Evolutionary conservation across 2,797 vertebrate species (phyloP).

Genomic region (Busarellus nigricollis): DNA sequence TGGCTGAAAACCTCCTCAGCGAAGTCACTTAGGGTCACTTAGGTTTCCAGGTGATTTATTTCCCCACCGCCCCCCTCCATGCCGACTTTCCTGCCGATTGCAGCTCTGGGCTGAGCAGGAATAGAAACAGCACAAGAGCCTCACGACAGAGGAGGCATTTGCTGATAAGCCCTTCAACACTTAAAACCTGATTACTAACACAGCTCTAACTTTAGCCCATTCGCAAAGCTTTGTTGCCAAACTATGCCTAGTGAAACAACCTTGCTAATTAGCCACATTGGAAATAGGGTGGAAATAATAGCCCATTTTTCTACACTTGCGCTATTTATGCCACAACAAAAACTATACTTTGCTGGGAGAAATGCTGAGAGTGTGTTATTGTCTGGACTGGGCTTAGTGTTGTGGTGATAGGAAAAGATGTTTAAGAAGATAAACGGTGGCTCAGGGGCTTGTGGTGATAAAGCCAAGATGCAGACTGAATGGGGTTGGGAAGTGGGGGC

Average conservation of each 20-base stretch:
- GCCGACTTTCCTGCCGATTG: not conserved
- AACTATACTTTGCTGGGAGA: not conserved
- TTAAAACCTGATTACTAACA: not conserved
- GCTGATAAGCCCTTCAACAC: not conserved
- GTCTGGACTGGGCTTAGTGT: not conserved
- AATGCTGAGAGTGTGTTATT: not conserved
- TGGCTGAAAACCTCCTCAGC: not conserved
- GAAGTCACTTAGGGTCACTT: not conserved
- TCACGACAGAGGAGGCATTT: not conserved
- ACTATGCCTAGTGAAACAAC: not conserved
- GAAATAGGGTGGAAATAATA: not conserved
- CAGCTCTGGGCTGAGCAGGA: not conserved
- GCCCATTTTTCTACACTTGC: not conserved
- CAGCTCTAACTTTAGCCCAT: not conserved
- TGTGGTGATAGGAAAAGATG: not conserved
- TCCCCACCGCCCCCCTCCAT: fast-evolving
- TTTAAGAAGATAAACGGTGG: not conserved
- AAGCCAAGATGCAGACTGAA: not conserved
- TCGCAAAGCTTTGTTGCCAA: not conserved
- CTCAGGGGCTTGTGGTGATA: not conserved
- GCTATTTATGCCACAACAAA: not conserved
- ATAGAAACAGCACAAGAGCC: not conserved
- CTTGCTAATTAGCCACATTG: not conserved
- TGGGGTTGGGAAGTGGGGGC: not conserved
- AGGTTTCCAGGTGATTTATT: not conserved